Conservation (phyloP, 2,113 vertebrate species). For the Emydocephalus ijimae region DNA sequence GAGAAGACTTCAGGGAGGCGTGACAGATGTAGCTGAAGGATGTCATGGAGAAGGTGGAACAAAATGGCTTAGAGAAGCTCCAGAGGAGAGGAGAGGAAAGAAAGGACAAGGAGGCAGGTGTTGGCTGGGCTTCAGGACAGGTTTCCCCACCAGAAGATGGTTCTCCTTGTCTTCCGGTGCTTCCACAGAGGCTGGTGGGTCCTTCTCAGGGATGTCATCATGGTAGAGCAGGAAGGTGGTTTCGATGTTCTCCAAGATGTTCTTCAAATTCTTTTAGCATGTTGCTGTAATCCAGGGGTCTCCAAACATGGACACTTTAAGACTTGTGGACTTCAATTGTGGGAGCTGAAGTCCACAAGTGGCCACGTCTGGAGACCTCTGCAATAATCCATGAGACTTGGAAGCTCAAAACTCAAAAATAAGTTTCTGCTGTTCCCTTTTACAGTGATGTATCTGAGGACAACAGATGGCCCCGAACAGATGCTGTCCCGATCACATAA, state of each 20-base stretch:
- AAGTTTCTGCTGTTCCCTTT: background rate
- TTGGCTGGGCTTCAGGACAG: background rate
- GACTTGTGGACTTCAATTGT: background rate
- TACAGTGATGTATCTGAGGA: background rate
- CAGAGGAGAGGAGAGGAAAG: background rate
- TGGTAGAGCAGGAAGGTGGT: background rate
- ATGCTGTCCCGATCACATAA: background rate
- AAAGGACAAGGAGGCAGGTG: background rate
- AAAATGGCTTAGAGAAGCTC: background rate
- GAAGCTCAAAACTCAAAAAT: background rate
- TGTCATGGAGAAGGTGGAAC: background rate
- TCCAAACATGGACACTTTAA: background rate
- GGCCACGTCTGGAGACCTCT: background rate
- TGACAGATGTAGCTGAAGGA: background rate
- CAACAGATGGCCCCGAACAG: background rate
- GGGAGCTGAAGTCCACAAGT: background rate
- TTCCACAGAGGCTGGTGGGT: background rate
- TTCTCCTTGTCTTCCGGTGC: background rate
- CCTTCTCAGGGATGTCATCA: background rate
- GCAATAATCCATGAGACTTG: background rate
- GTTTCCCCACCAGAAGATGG: background rate
- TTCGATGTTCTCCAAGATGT: background rate
- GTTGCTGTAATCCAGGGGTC: background rate
- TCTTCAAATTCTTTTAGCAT: background rate
- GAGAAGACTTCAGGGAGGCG: background rate